Percentiles rank a stretch among this genome's conserved stretches.
Conservation (phyloP, 2,797 vertebrate species). For the Falco rusticolus region DNA sequence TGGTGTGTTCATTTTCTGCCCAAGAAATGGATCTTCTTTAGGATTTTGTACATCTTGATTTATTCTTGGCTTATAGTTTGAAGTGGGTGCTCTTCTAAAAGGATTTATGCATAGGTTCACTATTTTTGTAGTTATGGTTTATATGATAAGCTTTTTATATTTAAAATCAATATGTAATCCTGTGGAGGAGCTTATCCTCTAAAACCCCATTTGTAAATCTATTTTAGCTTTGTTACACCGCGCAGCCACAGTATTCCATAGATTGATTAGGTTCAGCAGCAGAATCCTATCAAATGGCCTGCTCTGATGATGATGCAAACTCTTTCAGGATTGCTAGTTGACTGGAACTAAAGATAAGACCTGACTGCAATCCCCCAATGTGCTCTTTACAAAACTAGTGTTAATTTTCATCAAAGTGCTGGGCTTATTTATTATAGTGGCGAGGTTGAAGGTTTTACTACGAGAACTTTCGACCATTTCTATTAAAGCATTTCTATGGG, state of each 20-base stretch:
- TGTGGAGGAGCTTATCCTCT: conserved; percentile 99
- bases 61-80: conserved; percentile 85
- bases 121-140: conserved; percentile 98
- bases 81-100: conserved; percentile 95
- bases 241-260: conserved; percentile 89
- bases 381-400: conserved; percentile 84
- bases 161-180: conserved; percentile 99
- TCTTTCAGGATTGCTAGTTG: conserved; percentile 95
- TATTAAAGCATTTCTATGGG: conserved; percentile 66
- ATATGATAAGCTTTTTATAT: conserved; percentile 99
- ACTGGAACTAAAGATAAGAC: conserved; percentile 94
- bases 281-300: conserved; percentile 94
- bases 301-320: conserved; percentile 96
- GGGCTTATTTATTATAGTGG: conserved; percentile 74
- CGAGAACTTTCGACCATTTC: conserved; percentile 72
- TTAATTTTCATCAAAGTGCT: conserved; percentile 84
- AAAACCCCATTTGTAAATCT: conserved; percentile 99
- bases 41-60: conserved; percentile 87
- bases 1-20: conserved; percentile 82
- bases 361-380: conserved; percentile 83
- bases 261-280: conserved; percentile 97
- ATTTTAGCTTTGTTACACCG: conserved; percentile 99
- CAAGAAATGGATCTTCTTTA: conserved; percentile 90
- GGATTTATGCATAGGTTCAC: conserved; percentile 98
- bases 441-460: conserved; percentile 69